Evolutionary conservation across 2,113 vertebrate genomes (phyloP), one percentile per base, ranked within the genome.

Genomic region (Phoxinus phoxinus): DNA sequence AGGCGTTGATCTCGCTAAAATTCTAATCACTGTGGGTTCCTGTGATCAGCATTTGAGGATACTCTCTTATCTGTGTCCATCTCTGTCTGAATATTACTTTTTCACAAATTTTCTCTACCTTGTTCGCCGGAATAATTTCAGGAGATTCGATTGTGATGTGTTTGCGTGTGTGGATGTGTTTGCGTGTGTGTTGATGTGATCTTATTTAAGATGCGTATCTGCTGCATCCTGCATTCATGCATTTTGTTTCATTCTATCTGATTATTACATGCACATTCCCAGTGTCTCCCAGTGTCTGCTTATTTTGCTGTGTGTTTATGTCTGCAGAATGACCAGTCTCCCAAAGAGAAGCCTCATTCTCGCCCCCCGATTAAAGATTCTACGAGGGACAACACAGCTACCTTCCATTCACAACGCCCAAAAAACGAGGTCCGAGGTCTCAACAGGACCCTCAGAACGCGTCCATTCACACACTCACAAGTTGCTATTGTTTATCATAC

Each of bases 281-380:
- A 58, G 41, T 56, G 77, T 53, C 48, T 90, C 90, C 44, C 87
- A 78, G 89, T 89, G 91, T 93, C 90, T 91, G 91, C 91, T 93
- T 93, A 88, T 92, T 91, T 87, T 89, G 88, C 88, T 86, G 90
- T 94, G 92, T 94, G 56, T 95, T 94, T 78, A 92, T 92, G 90
- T 83, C 93, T 94, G 94, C 95, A 97, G 92, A 96, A 91, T 92
- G 95, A 97, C 84, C 94, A 94, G 90, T 95, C 96, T 85, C 94
- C 94, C 91, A 94, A 94, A 93, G 95, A 97, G 92, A 93, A 95
- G 94, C 94, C 94, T 90, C 95, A 95, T 91, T 92, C 94, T 53
- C 95, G 94, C 88, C 93, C 93, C 88, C 92, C 94, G 78, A 95
- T 95, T 90, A 96, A 97, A 95, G 94, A 96, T 83, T 93, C 94